These are phyloP conservation scores for Stenodera caucasica DNA, from an alignment of 2,888 invertebrate genomes.

Conservation along the genomic window DNA sequence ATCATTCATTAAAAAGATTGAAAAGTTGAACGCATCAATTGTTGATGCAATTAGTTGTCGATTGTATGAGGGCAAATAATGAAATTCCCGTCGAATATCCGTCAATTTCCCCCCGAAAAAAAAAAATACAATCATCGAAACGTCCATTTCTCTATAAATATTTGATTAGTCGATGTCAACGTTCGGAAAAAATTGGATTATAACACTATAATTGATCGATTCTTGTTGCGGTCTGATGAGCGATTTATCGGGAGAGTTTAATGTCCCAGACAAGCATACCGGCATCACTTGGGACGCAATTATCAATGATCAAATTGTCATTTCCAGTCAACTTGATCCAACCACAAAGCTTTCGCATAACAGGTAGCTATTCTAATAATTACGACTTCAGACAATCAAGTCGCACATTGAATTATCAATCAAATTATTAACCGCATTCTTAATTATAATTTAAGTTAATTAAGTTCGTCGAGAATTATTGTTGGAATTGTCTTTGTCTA, in stretches of 20 bases:
- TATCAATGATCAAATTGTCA: constrained; percentile 29
- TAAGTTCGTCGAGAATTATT: background rate
- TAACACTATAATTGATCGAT: no score
- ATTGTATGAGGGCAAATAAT: background rate
- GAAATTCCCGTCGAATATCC: background rate
- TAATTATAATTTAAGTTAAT: background rate
- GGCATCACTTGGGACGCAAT: constrained; percentile 23
- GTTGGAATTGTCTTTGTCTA: no score
- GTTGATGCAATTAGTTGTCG: constrained; percentile 1
- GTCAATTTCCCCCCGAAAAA: background rate
- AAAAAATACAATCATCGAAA: background rate
- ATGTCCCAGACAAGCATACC: constrained; percentile 14
- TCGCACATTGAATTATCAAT: background rate
- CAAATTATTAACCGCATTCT: background rate
- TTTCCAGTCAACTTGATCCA: constrained; percentile 22
- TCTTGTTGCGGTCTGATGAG: no score
- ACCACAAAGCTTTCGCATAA: constrained; percentile 6
- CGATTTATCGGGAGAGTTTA: background rate
- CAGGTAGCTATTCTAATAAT: background rate
- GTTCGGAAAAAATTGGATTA: no score
- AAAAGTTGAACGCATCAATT: constrained; percentile 17
- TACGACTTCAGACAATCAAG: background rate
- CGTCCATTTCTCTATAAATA: background rate
- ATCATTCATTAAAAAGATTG: constrained; percentile 27
- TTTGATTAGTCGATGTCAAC: background rate